Conservation (phyloP, 2,113 vertebrate genomes). For the Puntigrus tetrazona region DNA sequence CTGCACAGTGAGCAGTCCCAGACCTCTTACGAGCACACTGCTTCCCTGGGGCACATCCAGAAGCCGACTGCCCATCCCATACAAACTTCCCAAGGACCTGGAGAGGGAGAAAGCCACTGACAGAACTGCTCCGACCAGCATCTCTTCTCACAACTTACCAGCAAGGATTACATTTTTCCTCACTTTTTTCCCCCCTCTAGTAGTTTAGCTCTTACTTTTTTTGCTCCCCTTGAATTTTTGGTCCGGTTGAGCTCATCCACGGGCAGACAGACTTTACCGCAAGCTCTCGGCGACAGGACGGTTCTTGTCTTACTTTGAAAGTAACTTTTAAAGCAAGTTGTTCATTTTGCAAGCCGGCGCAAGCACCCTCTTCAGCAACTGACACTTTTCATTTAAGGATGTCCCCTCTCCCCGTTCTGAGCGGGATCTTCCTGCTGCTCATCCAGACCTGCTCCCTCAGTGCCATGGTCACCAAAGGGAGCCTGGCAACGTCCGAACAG, state of each 20-base stretch:
- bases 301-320: constrained; percentile 1
- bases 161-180: constrained; percentile 57
- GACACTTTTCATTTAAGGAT: constrained; percentile 72
- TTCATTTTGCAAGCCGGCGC: not conserved
- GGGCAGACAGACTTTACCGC: constrained; percentile 9
- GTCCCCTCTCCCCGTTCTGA: constrained; percentile 77
- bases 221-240: not conserved
- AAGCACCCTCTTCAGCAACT: constrained; percentile 28
- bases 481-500: constrained; percentile 24
- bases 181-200: not conserved
- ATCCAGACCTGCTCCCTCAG: constrained; percentile 77
- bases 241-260: constrained; percentile 26
- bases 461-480: constrained; percentile 49
- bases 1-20: constrained; percentile 59
- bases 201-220: constrained; percentile 44
- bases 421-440: constrained; percentile 81
- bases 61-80: constrained; percentile 57
- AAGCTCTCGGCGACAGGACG: constrained; percentile 4
- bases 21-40: constrained; percentile 47
- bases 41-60: constrained; percentile 61
- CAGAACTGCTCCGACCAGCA: constrained; percentile 51
- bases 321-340: constrained; percentile 43
- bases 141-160: constrained; percentile 41
- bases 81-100: constrained; percentile 59
- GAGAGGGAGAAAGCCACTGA: constrained; percentile 40